phyloP scores from a whole-genome alignment of 2,113 vertebrate species.

The Nyctibius bracteatus region DNA sequence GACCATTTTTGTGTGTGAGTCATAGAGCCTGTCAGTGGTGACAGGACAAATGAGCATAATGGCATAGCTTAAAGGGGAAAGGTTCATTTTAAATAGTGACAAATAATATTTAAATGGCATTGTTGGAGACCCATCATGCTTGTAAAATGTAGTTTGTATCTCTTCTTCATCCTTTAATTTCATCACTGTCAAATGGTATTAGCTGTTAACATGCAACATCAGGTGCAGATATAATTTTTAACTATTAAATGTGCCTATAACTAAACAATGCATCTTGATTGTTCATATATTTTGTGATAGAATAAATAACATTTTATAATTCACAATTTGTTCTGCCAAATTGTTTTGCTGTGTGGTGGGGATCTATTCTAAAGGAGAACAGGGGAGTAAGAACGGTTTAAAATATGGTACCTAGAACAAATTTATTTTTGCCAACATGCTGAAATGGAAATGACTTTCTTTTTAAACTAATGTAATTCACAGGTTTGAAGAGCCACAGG shows the following conservation, averaged over 20 bases:
- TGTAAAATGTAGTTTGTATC: slow-evolving; percentile 88
- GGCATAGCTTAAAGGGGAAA: slow-evolving; percentile 91
- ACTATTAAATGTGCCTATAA: slow-evolving; percentile 76
- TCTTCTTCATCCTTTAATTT: slow-evolving; percentile 84
- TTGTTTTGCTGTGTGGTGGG: slow-evolving; percentile 31
- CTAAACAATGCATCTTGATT: slow-evolving; percentile 77
- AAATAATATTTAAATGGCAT: slow-evolving; percentile 95
- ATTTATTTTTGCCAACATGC: slow-evolving; percentile 36
- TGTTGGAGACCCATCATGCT: slow-evolving; percentile 94
- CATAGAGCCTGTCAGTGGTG: slow-evolving; percentile 95
- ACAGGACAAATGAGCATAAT: slow-evolving; percentile 99
- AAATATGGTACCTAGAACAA: slow-evolving; percentile 37
- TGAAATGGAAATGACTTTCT: slow-evolving; percentile 64
- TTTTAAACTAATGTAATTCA: slow-evolving; percentile 64
- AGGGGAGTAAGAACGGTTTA: slow-evolving; percentile 1
- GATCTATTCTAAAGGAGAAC: background rate
- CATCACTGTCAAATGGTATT: slow-evolving; percentile 81
- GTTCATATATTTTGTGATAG: slow-evolving; percentile 59
- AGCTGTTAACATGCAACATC: slow-evolving; percentile 81
- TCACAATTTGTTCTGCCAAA: slow-evolving; percentile 34
- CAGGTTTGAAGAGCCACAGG: slow-evolving; percentile 46
- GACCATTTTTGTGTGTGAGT: slow-evolving; percentile 97
- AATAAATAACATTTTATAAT: slow-evolving; percentile 65
- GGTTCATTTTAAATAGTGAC: slow-evolving; percentile 89
- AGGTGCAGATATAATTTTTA: slow-evolving; percentile 82